Evolutionary conservation across 2,113 vertebrate species (phyloP).

Genomic region (Trematocara variabile): DNA sequence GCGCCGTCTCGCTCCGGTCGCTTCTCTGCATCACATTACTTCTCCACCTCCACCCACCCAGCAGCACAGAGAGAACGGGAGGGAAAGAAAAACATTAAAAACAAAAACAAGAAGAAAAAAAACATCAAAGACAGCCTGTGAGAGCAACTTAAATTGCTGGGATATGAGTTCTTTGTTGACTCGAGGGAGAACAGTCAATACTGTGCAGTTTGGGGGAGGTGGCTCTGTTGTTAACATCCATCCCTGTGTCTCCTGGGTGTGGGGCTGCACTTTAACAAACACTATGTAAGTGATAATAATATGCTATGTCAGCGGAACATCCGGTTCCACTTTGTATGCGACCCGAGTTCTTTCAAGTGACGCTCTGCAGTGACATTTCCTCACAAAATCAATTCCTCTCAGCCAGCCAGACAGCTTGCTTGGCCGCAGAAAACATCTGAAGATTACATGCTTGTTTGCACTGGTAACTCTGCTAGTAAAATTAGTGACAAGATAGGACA

Average conservation of each 20-base stretch:
- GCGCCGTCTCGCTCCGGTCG: conserved; percentile 45
- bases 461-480: neutral
- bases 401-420: neutral
- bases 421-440: neutral
- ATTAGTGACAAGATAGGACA: neutral
- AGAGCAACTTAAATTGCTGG: conserved; percentile 12
- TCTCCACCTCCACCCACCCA: conserved; percentile 26
- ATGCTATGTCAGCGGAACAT: conserved; percentile 27
- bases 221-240: neutral
- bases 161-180: conserved; percentile 23
- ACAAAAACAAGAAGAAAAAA: neutral
- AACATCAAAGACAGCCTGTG: conserved; percentile 18
- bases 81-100: neutral
- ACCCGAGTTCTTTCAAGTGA: neutral
- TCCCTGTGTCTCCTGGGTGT: neutral
- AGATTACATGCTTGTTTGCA: neutral
- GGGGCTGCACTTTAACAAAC: conserved; percentile 10
- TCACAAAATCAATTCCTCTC: conserved; percentile 18
- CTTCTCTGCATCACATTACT: conserved; percentile 51
- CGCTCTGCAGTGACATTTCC: conserved; percentile 26
- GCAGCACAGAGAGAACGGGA: neutral
- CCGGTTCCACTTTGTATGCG: conserved; percentile 1
- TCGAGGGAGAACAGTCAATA: conserved; percentile 5
- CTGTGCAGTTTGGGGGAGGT: neutral
- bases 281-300: conserved; percentile 5